Evolutionary conservation across 2,888 invertebrate species (phyloP).

Genomic region (Philereme transversata): DNA sequence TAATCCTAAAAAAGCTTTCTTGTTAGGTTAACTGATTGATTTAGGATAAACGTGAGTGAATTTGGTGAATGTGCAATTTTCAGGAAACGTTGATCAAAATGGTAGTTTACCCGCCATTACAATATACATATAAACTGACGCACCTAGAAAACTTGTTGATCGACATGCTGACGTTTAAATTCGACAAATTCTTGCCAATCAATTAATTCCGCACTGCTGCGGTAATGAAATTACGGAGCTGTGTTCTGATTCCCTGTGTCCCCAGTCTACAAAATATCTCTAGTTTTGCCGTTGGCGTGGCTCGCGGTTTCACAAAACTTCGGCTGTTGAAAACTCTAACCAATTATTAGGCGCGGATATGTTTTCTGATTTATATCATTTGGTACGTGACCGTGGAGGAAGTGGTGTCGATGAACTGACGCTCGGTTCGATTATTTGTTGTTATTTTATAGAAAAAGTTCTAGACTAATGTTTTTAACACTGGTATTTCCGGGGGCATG

Average conservation of each 20-base stretch:
- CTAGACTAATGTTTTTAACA: conserved; percentile 1
- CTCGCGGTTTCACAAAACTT: conserved; percentile 55
- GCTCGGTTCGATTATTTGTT: conserved; percentile 17
- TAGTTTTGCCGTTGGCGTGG: conserved; percentile 48
- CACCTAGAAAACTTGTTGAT: too few relatives aligned
- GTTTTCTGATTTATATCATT: conserved; percentile 46
- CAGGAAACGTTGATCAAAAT: too few relatives aligned
- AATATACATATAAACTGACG: too few relatives aligned
- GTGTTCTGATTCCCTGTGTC: conserved; percentile 9
- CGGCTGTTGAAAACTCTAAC: conserved; percentile 43
- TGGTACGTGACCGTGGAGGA: conserved; percentile 33
- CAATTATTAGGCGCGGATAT: conserved; percentile 54
- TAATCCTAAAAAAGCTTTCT: too few relatives aligned
- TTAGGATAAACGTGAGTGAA: too few relatives aligned
- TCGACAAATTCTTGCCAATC: too few relatives aligned
- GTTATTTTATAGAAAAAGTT: conserved; percentile 3
- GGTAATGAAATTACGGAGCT: neutral
- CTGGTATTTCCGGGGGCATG: neutral
- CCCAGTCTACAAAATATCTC: conserved; percentile 20
- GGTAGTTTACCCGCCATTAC: too few relatives aligned
- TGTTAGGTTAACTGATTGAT: too few relatives aligned
- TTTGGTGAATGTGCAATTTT: too few relatives aligned
- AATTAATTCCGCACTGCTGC: too few relatives aligned
- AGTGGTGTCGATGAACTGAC: conserved; percentile 35
- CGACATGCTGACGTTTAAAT: too few relatives aligned